Percentiles rank a stretch among this genome's conserved stretches.
Evolutionary conservation across 2,113 vertebrate species (phyloP).

Genomic region (Meleagris gallopavo): DNA sequence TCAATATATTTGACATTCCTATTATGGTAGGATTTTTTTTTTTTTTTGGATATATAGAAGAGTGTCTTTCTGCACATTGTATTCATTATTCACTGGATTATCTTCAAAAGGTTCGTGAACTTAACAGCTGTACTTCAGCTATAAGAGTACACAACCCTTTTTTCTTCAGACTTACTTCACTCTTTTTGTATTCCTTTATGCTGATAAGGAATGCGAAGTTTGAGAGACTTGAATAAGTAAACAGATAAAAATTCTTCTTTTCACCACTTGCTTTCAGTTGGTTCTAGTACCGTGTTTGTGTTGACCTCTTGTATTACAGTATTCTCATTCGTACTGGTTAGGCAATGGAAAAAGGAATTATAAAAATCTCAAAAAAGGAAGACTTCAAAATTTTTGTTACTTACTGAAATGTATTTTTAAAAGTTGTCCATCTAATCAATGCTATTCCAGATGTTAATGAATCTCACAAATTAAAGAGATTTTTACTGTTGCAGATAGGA

Average conservation of each 20-base stretch:
- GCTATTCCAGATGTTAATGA: not conserved
- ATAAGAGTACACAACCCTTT: not conserved
- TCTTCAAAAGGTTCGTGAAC: constrained; percentile 48
- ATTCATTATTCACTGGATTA: constrained; percentile 49
- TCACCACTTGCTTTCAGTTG: constrained; percentile 25
- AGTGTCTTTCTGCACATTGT: constrained; percentile 18
- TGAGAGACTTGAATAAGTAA: not conserved
- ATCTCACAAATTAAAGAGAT: not conserved
- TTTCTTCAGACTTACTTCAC: not conserved
- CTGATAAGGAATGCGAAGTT: constrained; percentile 39
- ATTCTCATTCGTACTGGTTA: not conserved
- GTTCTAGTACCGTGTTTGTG: constrained; percentile 6
- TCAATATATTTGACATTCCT: constrained; percentile 50
- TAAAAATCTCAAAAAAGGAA: not conserved
- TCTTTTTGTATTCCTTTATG: not conserved
- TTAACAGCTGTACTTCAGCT: not conserved
- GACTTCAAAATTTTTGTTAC: not conserved
- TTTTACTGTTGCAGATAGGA: not conserved
- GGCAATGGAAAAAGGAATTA: not conserved
- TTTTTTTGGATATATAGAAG: constrained; percentile 42
- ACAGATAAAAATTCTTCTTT: not conserved
- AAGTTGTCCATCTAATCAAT: not conserved
- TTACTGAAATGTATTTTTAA: not conserved
- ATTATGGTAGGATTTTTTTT: constrained; percentile 22
- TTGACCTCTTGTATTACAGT: not conserved